A percentile compares a stretch with the other conserved stretches of the same genome.
These are phyloP conservation scores for Grus americana DNA, from an alignment of 2,113 vertebrate species.

Conservation along the genomic window DNA sequence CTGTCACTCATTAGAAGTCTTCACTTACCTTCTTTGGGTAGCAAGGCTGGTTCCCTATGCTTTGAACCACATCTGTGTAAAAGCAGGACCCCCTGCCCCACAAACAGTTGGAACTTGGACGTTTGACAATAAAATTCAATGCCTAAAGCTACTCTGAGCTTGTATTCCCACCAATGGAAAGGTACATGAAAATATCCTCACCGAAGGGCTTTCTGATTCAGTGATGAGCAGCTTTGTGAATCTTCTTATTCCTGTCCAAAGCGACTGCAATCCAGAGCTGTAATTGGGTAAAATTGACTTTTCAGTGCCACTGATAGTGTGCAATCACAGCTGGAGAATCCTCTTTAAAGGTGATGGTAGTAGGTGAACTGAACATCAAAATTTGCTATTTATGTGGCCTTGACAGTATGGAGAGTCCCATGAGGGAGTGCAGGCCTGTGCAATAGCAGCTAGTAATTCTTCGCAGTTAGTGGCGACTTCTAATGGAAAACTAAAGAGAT, in stretches of 20 bases:
- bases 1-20: background rate
- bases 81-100: background rate
- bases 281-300: background rate
- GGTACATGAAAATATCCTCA: background rate
- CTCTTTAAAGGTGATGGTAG: background rate
- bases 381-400: background rate
- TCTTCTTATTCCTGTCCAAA: background rate
- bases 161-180: fast-evolving
- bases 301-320: background rate
- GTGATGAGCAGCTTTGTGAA: background rate
- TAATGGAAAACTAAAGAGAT: background rate
- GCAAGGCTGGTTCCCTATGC: fast-evolving
- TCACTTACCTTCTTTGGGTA: background rate
- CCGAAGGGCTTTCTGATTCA: background rate
- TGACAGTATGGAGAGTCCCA: background rate
- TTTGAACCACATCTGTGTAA: background rate
- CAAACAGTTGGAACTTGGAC: fast-evolving
- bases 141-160: background rate
- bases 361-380: background rate
- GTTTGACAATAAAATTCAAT: background rate
- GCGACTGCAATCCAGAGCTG: background rate
- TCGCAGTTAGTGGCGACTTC: background rate
- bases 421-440: background rate
- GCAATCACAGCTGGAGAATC: background rate
- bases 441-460: background rate